Base-by-base conservation (phyloP, 1,140 invertebrate genomes). In the Tyrophagus putrescentiae region DNA sequence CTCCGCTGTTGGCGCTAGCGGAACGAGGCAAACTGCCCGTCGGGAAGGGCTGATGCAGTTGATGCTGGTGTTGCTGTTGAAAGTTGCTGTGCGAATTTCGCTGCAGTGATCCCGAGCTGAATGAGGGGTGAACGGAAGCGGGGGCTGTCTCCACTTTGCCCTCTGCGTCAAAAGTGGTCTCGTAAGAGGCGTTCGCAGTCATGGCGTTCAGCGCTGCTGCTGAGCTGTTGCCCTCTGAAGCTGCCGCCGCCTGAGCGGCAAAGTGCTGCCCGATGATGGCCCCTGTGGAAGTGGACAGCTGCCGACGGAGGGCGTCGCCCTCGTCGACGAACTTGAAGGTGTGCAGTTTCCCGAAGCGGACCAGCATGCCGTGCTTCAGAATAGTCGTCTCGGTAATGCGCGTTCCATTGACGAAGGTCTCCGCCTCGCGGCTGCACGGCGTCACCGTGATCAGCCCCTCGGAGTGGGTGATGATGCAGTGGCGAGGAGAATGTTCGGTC, bases 281-380 rank as follows among this genome's bases (percentile, higher is more conserved):
- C 13, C 32, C 32, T 21, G 36, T 42, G 3, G 52, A 54, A 2
- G 36, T 11, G 21, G 32, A 32, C 18, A 41, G 39, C 41, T 60
- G 73, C 56, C 82, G 80, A 64, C 87, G 80, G 67, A 86, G 85
- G 70, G 92, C 89, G 62, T 84, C 84, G 50, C 80, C 79, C 4
- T 90, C 87, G 75, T 97, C 91, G 63, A 92, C 78, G 75, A 95
- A 96, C 65, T 88, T 80, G 74, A 93, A 96, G 25, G 86, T 86
- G 68, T 91, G 86, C 65, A 87, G 60, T 82, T 68, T 89, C 77
- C 64, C 92, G 86, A 76, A 71, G 58, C 68, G 65, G 4, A 76
- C 68, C 21, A 70, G 67, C 68, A 70, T 72, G 4, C 71, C 71
- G 65, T 73, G 68, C 77, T 90, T 85, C 33, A 97, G 74, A 64